These are phyloP conservation scores for Teleiodes luculella DNA, from an alignment of 2,888 invertebrate genomes.

Conservation along the genomic window DNA sequence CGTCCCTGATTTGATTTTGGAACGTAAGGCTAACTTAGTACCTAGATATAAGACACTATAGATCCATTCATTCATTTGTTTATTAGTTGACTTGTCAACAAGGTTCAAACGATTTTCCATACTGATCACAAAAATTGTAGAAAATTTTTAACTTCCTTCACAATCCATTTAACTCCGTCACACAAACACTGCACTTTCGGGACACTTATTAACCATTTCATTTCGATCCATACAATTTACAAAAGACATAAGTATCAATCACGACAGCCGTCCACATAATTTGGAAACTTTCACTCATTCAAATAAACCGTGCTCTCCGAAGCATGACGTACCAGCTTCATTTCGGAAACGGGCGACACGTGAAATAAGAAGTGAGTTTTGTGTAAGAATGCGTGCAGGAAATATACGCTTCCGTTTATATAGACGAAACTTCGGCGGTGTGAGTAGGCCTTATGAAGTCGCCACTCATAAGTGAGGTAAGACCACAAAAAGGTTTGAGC, in stretches of 20 bases:
- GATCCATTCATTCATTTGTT: too few species aligned
- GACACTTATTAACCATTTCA: too few species aligned
- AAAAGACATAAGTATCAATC: background rate
- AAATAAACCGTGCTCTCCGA: conserved; percentile 6
- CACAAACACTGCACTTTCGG: too few species aligned
- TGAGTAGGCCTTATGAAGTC: background rate
- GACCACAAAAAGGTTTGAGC: conserved; percentile 23
- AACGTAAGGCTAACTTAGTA: too few species aligned
- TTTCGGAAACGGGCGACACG: conserved; percentile 30
- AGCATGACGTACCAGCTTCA: conserved; percentile 61
- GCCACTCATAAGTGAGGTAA: conserved; percentile 16
- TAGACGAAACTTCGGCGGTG: conserved; percentile 31
- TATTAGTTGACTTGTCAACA: too few species aligned
- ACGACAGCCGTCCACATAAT: background rate
- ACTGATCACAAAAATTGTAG: too few species aligned
- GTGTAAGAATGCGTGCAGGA: conserved; percentile 41
- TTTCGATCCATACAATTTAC: background rate
- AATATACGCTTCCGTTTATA: conserved; percentile 58
- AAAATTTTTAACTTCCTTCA: too few species aligned
- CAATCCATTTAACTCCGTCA: too few species aligned
- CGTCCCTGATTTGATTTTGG: too few species aligned
- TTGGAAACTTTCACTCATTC: background rate
- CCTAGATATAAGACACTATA: too few species aligned
- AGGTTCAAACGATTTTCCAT: too few species aligned
- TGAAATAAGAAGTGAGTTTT: background rate